These are phyloP conservation scores for Boloria selene DNA, from an alignment of 2,888 invertebrate genomes.

Conservation along the genomic window DNA sequence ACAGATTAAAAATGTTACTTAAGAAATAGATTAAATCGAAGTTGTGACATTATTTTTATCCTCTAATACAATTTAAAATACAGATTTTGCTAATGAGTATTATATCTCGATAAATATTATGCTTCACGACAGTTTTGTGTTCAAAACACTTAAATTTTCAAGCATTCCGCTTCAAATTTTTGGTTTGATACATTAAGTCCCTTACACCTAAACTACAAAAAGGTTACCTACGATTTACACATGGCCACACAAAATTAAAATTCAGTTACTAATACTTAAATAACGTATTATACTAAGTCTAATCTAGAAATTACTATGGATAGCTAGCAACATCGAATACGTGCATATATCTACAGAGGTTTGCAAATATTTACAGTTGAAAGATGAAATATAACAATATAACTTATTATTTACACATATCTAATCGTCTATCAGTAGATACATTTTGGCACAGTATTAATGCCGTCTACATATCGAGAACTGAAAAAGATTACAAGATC, in stretches of 20 bases:
- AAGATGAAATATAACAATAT: slow-evolving; percentile 49
- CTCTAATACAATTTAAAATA: slow-evolving; percentile 35
- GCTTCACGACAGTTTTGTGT: slow-evolving; percentile 66
- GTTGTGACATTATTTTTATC: slow-evolving; percentile 31
- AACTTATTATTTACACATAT: slow-evolving; percentile 59
- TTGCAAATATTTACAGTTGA: slow-evolving; percentile 45
- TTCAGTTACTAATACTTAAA: slow-evolving; percentile 48
- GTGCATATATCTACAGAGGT: slow-evolving; percentile 63
- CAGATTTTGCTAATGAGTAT: slow-evolving; percentile 65
- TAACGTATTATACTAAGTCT: slow-evolving; percentile 46
- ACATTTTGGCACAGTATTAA: slow-evolving; percentile 56
- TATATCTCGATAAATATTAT: slow-evolving; percentile 58
- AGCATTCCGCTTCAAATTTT: slow-evolving; percentile 80
- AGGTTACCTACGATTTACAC: slow-evolving; percentile 58
- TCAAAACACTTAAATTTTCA: slow-evolving; percentile 81
- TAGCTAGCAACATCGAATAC: slow-evolving; percentile 46
- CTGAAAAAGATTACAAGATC: slow-evolving; percentile 46
- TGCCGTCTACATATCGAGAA: slow-evolving; percentile 37
- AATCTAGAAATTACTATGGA: slow-evolving; percentile 52
- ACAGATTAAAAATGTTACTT: slow-evolving; percentile 33
- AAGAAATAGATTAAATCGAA: slow-evolving; percentile 32
- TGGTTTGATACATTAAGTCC: slow-evolving; percentile 76
- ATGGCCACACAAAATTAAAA: slow-evolving; percentile 72
- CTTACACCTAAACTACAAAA: slow-evolving; percentile 59
- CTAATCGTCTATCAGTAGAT: slow-evolving; percentile 60